Percentiles rank a stretch among this genome's conserved stretches.
phyloP scores from a whole-genome alignment of 2,888 invertebrate species.

The Corythucha ciliata region DNA sequence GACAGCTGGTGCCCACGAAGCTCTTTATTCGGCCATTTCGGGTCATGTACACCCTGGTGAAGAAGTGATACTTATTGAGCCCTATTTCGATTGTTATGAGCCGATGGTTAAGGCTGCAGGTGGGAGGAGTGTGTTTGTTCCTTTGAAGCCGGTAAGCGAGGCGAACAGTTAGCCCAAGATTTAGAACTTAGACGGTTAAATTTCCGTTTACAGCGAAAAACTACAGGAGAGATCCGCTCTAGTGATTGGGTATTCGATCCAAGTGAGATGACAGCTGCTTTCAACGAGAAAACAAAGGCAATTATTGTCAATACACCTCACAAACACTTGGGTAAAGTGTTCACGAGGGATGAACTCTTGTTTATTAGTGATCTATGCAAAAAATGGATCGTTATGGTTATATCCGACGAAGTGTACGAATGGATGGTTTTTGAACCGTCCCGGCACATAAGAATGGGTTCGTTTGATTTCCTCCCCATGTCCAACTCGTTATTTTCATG shows the following conservation, averaged over 20 bases:
- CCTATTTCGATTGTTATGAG: slow-evolving; percentile 96
- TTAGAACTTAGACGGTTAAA: no score
- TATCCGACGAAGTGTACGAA: slow-evolving; percentile 97
- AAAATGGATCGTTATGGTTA: slow-evolving; percentile 81
- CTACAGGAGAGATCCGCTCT: slow-evolving; percentile 48
- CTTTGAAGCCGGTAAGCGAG: slow-evolving; percentile 64
- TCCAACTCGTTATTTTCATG: no score
- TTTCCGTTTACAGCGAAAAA: slow-evolving; percentile 45
- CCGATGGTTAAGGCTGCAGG: slow-evolving; percentile 87
- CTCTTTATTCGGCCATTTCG: slow-evolving; percentile 74
- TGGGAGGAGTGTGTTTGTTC: slow-evolving; percentile 76
- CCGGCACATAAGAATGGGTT: slow-evolving; percentile 84
- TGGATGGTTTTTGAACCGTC: slow-evolving; percentile 83
- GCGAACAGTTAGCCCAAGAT: neutral
- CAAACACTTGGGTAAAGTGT: slow-evolving; percentile 94
- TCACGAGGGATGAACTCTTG: slow-evolving; percentile 56
- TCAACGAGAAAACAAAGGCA: slow-evolving; percentile 83
- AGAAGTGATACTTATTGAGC: slow-evolving; percentile 95
- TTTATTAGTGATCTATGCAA: slow-evolving; percentile 79
- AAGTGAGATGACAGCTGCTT: slow-evolving; percentile 65
- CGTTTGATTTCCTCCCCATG: slow-evolving; percentile 33
- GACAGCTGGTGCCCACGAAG: slow-evolving; percentile 90
- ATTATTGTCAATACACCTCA: slow-evolving; percentile 96
- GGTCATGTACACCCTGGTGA: slow-evolving; percentile 79
- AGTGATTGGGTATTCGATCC: slow-evolving; percentile 85